These are phyloP conservation scores for Leucoma salicis DNA, from an alignment of 2,888 invertebrate species.

Conservation along the genomic window DNA sequence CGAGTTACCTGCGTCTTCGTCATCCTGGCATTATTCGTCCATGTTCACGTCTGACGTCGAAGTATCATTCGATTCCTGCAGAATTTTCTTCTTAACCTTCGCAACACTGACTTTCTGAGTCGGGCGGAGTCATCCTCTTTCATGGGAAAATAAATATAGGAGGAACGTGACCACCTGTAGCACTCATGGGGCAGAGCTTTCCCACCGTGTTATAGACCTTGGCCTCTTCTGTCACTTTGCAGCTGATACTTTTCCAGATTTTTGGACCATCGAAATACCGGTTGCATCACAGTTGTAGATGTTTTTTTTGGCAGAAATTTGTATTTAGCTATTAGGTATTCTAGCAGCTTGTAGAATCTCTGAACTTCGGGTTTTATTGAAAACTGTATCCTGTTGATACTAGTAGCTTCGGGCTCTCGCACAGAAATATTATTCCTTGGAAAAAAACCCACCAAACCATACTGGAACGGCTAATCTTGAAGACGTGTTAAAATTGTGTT, in stretches of 20 bases:
- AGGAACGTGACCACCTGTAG: slow-evolving; percentile 52
- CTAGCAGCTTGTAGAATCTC: slow-evolving; percentile 33
- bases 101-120: too few relatives aligned
- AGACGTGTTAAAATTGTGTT: not conserved
- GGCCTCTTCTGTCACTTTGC: slow-evolving; percentile 37
- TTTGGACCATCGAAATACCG: slow-evolving; percentile 46
- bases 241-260: slow-evolving; percentile 41
- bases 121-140: too few relatives aligned
- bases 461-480: not conserved
- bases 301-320: slow-evolving; percentile 3
- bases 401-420: slow-evolving; percentile 38
- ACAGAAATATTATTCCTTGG: slow-evolving; percentile 2
- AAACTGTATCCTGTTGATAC: slow-evolving; percentile 33
- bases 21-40: too few relatives aligned
- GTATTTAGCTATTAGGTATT: slow-evolving; percentile 25
- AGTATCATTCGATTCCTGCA: not conserved
- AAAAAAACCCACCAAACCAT: not conserved
- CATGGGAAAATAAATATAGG: slow-evolving; percentile 74
- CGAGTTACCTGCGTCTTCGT: too few relatives aligned
- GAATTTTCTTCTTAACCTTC: not conserved
- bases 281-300: slow-evolving; percentile 35
- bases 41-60: too few relatives aligned
- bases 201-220: slow-evolving; percentile 49
- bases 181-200: slow-evolving; percentile 57
- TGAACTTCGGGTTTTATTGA: slow-evolving; percentile 41